Percentiles rank a stretch among this genome's conserved stretches.
phyloP scores from a whole-genome alignment of 1,140 invertebrate genomes.

The Pseudomyrmex gracilis region DNA sequence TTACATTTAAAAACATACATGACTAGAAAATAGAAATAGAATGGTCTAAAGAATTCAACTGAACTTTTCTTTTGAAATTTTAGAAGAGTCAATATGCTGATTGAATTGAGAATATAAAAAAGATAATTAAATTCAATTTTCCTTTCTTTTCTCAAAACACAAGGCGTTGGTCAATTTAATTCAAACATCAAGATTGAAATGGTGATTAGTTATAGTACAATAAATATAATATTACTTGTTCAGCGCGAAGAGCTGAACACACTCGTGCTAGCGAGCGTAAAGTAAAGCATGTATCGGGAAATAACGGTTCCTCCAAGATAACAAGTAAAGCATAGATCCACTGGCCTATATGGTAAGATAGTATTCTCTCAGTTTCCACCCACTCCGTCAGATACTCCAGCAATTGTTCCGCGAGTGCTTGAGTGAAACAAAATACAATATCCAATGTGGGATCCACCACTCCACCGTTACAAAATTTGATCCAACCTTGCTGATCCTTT shows the following conservation, averaged over 20 bases:
- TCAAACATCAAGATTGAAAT: background rate
- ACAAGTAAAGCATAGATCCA: constrained; percentile 88
- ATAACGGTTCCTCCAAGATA: constrained; percentile 87
- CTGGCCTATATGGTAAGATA: constrained; percentile 82
- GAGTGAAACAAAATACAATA: constrained; percentile 85
- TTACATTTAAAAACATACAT: background rate
- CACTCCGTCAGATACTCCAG: constrained; percentile 86
- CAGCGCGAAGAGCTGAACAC: constrained; percentile 85
- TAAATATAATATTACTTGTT: constrained; percentile 82
- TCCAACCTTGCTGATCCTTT: constrained; percentile 77
- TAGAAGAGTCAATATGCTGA: constrained; percentile 23
- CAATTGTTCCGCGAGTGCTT: constrained; percentile 84
- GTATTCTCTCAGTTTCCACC: constrained; percentile 80
- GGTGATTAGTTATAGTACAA: background rate
- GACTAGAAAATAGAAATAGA: background rate
- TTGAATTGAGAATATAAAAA: background rate
- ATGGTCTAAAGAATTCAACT: constrained; percentile 4
- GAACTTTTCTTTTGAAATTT: constrained; percentile 43
- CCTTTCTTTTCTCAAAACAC: background rate
- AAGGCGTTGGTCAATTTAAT: constrained; percentile 20
- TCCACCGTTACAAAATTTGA: constrained; percentile 73
- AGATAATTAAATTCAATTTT: background rate
- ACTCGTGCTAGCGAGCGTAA: constrained; percentile 86
- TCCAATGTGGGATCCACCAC: constrained; percentile 81
- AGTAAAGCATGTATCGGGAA: constrained; percentile 87